Base-by-base conservation (phyloP, 1,140 invertebrate species). In the Augochlora pura region DNA sequence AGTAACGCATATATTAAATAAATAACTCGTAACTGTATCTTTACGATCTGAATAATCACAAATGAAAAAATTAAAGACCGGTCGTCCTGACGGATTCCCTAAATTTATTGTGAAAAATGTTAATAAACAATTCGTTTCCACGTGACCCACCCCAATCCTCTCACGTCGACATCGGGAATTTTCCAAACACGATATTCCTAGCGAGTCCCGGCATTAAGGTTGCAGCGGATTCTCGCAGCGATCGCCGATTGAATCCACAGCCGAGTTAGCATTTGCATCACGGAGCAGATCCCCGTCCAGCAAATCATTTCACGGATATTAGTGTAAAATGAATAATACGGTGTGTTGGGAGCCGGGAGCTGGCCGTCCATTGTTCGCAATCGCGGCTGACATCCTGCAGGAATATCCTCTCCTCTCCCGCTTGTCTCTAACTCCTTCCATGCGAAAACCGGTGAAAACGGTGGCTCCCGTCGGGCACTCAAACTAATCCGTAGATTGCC, bases 401-500 rank as follows among this genome's bases (percentile, higher is more conserved):
- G 14, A 14, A 46, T 12, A 46, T 46, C 42, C 42, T 46, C 21
- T 54, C 32, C 60, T 46, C 18, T 21, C 62, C 27, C 39, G 69
- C 59, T 71, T 27, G 10, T 66, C 67, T 80, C 27, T 32, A 54
- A 82, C 54, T 79, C 67, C 49, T 78, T 67, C 27, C 69, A 74
- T 78, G 80, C 64, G 67, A 78, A 81, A 72, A 63, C 65, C 16
- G 49, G 63, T 14, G 23, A 66, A 59, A 21, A 23, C 21, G 21
- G 39, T 23, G 5, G 39, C 18, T 69, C 25, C 25, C 57, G 21
- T 60, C 38, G 14, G 18, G 72, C 60, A 46, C 64, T 12, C 64
- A n/a, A 46, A 25, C 64, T 88, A 87, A 88, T 88, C 80, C 84
- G 80, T 85, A 77, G 87, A 88, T 87, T 88, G 81, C 70, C 80